Evolutionary conservation across 2,888 invertebrate species (phyloP).

Genomic region (Eumerus sabulonum): DNA sequence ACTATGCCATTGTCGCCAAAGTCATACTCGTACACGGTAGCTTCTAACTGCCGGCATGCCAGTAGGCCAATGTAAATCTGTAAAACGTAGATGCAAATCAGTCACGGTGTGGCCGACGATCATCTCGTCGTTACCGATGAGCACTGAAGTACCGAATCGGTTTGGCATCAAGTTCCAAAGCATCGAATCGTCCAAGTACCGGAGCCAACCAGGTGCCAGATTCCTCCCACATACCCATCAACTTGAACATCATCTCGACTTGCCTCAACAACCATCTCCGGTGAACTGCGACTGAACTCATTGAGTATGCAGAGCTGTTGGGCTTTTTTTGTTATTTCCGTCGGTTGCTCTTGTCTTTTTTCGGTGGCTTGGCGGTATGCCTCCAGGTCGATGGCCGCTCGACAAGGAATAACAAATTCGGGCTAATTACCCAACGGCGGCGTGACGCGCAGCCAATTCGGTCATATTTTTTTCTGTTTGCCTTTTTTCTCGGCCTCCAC

Average conservation of each 20-base stretch:
- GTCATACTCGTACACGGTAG: conserved; percentile 37
- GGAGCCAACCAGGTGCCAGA: conserved; percentile 64
- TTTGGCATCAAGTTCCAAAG: conserved; percentile 1
- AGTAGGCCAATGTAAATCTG: conserved; percentile 54
- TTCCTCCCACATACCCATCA: conserved; percentile 60
- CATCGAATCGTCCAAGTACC: conserved; percentile 2
- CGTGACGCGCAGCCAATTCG: conserved; percentile 41
- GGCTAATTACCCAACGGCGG: conserved; percentile 56
- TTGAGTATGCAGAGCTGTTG: conserved; percentile 59
- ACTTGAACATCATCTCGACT: conserved; percentile 42
- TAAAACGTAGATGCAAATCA: conserved; percentile 59
- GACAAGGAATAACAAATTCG: conserved; percentile 65
- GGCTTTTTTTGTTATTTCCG: conserved; percentile 26
- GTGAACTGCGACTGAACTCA: conserved; percentile 26
- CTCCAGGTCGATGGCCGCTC: conserved; percentile 47
- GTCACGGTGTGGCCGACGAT: conserved; percentile 39
- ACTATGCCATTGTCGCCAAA: conserved; percentile 6
- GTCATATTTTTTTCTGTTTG: conserved; percentile 27
- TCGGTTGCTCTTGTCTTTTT: background rate
- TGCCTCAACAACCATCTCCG: conserved; percentile 6
- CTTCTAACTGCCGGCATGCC: conserved; percentile 17
- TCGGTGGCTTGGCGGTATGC: conserved; percentile 14
- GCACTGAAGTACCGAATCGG: no score
- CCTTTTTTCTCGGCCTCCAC: background rate
- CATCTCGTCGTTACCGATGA: conserved; percentile 34